phyloP scores from a whole-genome alignment of 23 tunicate species.

The Halocynthia aurantium region DNA sequence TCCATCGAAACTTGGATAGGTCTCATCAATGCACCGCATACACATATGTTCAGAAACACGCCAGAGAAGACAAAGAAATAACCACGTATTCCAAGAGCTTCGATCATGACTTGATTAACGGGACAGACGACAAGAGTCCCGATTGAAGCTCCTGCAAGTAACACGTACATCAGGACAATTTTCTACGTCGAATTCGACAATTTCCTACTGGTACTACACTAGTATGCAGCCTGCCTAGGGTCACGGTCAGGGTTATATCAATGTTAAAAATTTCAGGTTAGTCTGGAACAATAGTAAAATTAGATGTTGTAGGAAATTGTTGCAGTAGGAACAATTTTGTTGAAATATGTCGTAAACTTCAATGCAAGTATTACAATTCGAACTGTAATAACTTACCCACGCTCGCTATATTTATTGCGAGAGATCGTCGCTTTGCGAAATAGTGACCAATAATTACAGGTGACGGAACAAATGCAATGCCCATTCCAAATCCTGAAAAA shows the following conservation, averaged over 20 bases:
- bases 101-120: conserved; percentile 43
- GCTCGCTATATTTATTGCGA: conserved; percentile 85
- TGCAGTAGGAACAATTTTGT: no score
- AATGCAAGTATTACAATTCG: not conserved
- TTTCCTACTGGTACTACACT: no score
- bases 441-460: conserved; percentile 81
- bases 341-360: not conserved
- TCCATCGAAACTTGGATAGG: conserved; percentile 18
- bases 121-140: conserved; percentile 79
- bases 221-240: no score
- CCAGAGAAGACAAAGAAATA: conserved; percentile 56
- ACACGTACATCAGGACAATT: no score
- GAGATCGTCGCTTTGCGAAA: conserved; percentile 54
- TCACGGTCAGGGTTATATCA: no score
- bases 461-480: conserved; percentile 69
- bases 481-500: conserved; percentile 54
- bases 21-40: conserved; percentile 70
- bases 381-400: conserved; percentile 35
- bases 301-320: no score
- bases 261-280: no score
- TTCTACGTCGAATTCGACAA: no score
- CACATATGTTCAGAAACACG: conserved; percentile 54
- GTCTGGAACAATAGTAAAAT: no score
- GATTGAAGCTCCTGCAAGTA: conserved; percentile 57
- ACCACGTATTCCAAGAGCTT: conserved; percentile 32